phyloP scores from a whole-genome alignment of 2,113 vertebrate genomes.

The Planiliza haematocheilus region DNA sequence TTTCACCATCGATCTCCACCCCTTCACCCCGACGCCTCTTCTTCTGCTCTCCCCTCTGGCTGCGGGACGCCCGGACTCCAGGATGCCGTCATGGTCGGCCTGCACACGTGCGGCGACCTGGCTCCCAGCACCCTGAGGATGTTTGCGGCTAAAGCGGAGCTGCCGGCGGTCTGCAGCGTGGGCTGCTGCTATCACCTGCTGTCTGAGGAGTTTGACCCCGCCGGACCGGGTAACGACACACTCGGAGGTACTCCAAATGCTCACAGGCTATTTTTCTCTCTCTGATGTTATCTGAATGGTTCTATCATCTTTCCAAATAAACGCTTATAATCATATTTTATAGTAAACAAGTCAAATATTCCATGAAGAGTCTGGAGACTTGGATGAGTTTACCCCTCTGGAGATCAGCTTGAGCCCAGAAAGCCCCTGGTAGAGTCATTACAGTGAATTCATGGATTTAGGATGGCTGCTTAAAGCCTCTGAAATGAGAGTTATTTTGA shows the following conservation, averaged over 20 bases:
- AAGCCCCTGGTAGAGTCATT: slow-evolving; percentile 46
- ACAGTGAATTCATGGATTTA: slow-evolving; percentile 54
- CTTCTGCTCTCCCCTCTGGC: slow-evolving; percentile 9
- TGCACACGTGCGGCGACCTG: slow-evolving; percentile 97
- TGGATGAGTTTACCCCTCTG: slow-evolving; percentile 40
- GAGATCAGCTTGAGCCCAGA: slow-evolving; percentile 37
- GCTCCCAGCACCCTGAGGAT: slow-evolving; percentile 87
- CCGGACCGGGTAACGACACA: slow-evolving; percentile 79
- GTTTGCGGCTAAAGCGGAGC: slow-evolving; percentile 89
- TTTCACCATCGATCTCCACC: slow-evolving; percentile 42
- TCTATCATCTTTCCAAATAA: slow-evolving; percentile 16
- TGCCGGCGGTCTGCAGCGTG: slow-evolving; percentile 93
- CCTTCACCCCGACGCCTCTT: slow-evolving; percentile 3
- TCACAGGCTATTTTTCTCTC: background rate
- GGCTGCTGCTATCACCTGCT: slow-evolving; percentile 98
- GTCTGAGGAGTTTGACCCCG: slow-evolving; percentile 91
- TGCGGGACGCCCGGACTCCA: slow-evolving; percentile 61
- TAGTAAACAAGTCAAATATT: slow-evolving; percentile 54
- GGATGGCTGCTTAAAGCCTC: slow-evolving; percentile 38
- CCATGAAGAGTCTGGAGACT: slow-evolving; percentile 3
- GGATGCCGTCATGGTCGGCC: slow-evolving; percentile 93
- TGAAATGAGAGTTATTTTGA: slow-evolving; percentile 41
- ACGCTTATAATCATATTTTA: slow-evolving; percentile 38
- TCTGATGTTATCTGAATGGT: slow-evolving; percentile 15
- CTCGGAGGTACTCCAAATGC: too few species aligned